Evolutionary conservation across 2,888 invertebrate species (phyloP), one percentile per base, ranked within the genome.

Genomic region (Leptinotarsa haldemani): DNA sequence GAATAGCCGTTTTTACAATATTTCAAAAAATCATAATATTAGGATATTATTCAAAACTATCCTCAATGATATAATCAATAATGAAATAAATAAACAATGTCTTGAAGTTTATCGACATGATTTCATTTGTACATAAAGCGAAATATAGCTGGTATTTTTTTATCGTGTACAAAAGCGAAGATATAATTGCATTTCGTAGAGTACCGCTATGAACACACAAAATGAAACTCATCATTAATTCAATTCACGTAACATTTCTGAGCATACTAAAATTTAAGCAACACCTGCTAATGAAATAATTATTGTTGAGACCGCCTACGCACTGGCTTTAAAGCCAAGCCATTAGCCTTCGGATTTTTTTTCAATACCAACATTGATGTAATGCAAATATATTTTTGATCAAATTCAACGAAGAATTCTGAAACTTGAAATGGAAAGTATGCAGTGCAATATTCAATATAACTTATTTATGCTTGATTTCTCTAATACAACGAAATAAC

Each of bases 171-270:
- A 16, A 15, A 20, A 56, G 2, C 4, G 22, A 56, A 56, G 13
- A 56, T 13, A 56, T 13, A 20, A 40, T 40, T 40, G 9, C 40
- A 40, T 40, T 40, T 40, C 40, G 2, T 12, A 15, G 20, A 15
- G 56, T 15, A 22, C 22, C 56, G 18, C 12, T 20, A 56, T 22
- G 15, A 56, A 22, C 22, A 22, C 56, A 56, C 13, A 22, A 56
- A 56, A 56, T 22, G 56, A 22, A 25, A 56, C 56, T 12, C 13
- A 4, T 20, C 20, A 56, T 56, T 1, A 56, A 56, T 61, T 61
- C 61, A 61, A 30, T 25, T 30, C 61, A 61, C 40, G 61, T 61
- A 61, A n/a, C n/a, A 61, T 30, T 61, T 61, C 61, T 40, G n/a
- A 30, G 40, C 61, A 61, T 61, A 61, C 40, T 25, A 16, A 61